These are phyloP conservation scores for Rhynchopsitta pachyrhyncha DNA, from an alignment of 2,113 vertebrate genomes.

Conservation along the genomic window DNA sequence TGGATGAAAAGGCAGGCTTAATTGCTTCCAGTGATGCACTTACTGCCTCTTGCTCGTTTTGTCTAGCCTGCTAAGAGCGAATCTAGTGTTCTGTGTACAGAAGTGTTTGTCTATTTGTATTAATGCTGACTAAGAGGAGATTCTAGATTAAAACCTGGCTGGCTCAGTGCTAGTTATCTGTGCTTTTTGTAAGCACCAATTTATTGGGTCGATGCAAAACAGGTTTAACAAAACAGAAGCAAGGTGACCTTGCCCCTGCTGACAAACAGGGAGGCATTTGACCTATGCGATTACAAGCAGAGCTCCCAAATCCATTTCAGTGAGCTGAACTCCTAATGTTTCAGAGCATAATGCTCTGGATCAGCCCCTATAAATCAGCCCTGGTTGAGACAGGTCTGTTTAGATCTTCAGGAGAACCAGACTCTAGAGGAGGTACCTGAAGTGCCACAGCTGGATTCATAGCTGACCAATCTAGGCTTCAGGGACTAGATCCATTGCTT, in stretches of 20 bases:
- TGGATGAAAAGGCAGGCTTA: neutral
- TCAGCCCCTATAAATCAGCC: neutral
- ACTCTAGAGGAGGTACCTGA: neutral
- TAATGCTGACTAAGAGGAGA: conserved; percentile 7
- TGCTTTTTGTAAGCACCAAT: neutral
- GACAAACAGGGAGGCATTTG: neutral
- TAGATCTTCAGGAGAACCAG: neutral
- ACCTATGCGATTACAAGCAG: neutral
- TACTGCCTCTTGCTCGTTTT: neutral
- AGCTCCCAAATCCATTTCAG: conserved; percentile 12
- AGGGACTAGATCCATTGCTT: neutral
- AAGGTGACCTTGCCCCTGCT: conserved; percentile 46
- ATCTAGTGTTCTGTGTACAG: neutral
- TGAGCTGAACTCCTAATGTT: neutral
- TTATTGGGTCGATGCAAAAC: neutral
- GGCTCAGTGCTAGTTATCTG: neutral
- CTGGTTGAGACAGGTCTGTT: neutral
- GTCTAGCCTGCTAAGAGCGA: neutral
- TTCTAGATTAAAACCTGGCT: conserved; percentile 11
- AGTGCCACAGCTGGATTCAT: neutral
- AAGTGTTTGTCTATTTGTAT: neutral
- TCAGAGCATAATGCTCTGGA: neutral
- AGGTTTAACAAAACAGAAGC: conserved; percentile 1
- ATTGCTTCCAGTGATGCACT: neutral
- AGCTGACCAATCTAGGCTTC: neutral